Percentiles rank a stretch among this genome's conserved stretches.
Conservation (phyloP, 2,797 vertebrate genomes). For the Otolemur crassicaudatus region DNA sequence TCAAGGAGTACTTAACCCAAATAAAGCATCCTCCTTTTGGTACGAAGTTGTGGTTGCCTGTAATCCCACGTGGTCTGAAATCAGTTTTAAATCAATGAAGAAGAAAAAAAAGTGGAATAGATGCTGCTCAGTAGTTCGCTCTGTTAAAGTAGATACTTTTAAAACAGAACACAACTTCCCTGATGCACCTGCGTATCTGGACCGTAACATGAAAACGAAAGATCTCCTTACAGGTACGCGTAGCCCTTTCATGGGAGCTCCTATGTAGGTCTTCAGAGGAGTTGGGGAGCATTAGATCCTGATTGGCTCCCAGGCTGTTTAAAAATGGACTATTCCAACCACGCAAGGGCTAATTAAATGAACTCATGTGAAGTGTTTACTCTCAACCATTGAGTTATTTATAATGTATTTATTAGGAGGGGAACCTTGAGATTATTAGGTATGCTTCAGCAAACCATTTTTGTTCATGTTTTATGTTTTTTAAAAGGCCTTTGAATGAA, state of each 20-base stretch:
- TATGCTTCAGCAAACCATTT: constrained; percentile 31
- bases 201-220: neutral
- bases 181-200: neutral
- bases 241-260: neutral
- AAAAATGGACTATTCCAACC: neutral
- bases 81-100: constrained; percentile 46
- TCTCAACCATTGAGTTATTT: constrained; percentile 39
- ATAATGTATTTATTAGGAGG: constrained; percentile 53
- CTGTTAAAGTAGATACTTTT: neutral
- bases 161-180: neutral
- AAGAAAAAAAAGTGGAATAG: neutral
- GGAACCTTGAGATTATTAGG: neutral
- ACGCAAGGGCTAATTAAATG: neutral
- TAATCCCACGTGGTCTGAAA: constrained; percentile 25
- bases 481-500: constrained; percentile 68
- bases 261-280: neutral
- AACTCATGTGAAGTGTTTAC: constrained; percentile 20
- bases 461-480: constrained; percentile 28
- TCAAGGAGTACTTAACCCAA: neutral
- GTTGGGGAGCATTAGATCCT: neutral
- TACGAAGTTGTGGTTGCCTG: constrained; percentile 1
- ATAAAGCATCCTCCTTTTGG: constrained; percentile 11
- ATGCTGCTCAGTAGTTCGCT: constrained; percentile 44
- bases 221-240: neutral
- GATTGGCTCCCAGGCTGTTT: neutral